phyloP scores from a whole-genome alignment of 2,113 vertebrate species.

The Cynopterus brachyotis region DNA sequence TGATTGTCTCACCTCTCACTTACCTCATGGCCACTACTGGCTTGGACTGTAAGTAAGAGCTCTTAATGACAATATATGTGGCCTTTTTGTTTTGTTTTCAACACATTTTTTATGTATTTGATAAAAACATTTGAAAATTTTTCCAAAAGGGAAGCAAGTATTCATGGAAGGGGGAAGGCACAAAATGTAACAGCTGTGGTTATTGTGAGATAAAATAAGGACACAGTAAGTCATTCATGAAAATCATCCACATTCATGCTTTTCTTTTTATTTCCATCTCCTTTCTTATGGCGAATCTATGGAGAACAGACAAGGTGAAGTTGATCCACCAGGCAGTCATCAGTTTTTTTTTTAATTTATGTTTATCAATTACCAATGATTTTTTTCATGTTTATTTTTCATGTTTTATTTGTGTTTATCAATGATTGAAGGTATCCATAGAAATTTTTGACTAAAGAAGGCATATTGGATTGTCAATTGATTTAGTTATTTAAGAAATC shows the following conservation, averaged over 20 bases:
- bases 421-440: background rate
- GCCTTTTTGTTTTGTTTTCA: background rate
- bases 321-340: background rate
- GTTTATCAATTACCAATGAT: background rate
- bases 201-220: background rate
- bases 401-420: background rate
- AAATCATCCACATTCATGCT: background rate
- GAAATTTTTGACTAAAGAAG: background rate
- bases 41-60: conserved; percentile 87
- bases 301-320: background rate
- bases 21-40: conserved; percentile 93
- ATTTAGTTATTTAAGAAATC: conserved; percentile 11
- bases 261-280: background rate
- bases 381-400: too few species aligned
- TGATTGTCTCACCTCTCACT: conserved; percentile 89
- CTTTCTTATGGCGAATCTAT: background rate
- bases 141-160: background rate
- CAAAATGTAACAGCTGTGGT: background rate
- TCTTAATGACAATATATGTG: background rate
- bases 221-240: background rate
- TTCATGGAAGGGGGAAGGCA: background rate
- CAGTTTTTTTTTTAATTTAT: background rate
- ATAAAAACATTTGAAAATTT: conserved; percentile 10
- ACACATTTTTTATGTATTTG: background rate
- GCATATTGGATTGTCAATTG: background rate